A percentile compares a stretch with the other conserved stretches of the same genome.
These are phyloP conservation scores for Microcaecilia unicolor DNA, from an alignment of 2,797 vertebrate species.

Conservation along the genomic window DNA sequence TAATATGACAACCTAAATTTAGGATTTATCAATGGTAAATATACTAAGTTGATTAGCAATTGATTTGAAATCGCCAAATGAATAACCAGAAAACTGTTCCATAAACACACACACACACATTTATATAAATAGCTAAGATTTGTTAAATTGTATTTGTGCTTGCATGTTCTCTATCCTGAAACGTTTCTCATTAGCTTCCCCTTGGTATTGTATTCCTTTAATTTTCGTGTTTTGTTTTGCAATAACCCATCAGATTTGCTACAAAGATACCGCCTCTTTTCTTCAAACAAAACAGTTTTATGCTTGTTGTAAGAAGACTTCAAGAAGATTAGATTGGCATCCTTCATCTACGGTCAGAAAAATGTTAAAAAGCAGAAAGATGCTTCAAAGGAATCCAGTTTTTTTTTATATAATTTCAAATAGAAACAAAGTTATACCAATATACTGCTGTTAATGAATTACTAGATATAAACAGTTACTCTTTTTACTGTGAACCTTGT, in stretches of 20 bases:
- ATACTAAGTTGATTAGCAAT: too few relatives aligned
- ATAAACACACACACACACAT: too few relatives aligned
- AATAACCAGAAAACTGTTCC: slow-evolving; percentile 11
- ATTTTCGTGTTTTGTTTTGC: slow-evolving; percentile 24
- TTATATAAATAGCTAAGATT: too few relatives aligned
- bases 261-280: slow-evolving; percentile 10
- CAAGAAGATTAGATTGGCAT: slow-evolving; percentile 25
- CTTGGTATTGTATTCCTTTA: slow-evolving; percentile 9
- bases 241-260: slow-evolving; percentile 23
- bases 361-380: too few relatives aligned
- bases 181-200: slow-evolving; percentile 55
- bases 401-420: too few relatives aligned
- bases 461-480: too few relatives aligned
- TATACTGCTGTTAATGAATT: too few relatives aligned
- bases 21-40: too few relatives aligned
- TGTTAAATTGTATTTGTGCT: slow-evolving; percentile 51
- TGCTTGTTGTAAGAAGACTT: slow-evolving; percentile 6
- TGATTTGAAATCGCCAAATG: slow-evolving; percentile 21
- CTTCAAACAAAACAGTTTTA: neutral
- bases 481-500: too few relatives aligned
- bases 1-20: slow-evolving; percentile 13
- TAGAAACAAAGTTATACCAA: too few relatives aligned
- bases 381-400: too few relatives aligned
- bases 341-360: slow-evolving; percentile 9
- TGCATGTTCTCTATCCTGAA: slow-evolving; percentile 33